Percentiles rank a stretch among this genome's conserved stretches.
These are phyloP conservation scores for Bubo scandiacus DNA, from an alignment of 2,113 vertebrate genomes.

Conservation along the genomic window DNA sequence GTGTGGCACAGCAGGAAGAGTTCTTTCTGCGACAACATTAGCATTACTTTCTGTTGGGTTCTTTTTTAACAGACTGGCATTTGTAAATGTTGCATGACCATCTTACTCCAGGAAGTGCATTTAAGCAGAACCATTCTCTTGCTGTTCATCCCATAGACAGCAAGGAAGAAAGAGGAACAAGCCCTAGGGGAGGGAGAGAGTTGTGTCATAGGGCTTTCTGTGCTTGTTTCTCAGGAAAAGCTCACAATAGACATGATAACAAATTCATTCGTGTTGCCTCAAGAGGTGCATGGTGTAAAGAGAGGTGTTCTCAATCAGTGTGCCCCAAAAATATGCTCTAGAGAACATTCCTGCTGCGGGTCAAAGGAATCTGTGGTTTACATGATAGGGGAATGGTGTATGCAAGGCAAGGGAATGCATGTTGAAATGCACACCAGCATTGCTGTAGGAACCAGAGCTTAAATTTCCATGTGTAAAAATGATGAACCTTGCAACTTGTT, in stretches of 20 bases:
- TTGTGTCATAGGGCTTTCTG: not conserved
- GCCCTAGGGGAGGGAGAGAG: not conserved
- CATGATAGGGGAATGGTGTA: not conserved
- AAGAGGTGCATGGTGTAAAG: not conserved
- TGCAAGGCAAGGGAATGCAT: not conserved
- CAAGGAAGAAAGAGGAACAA: not conserved
- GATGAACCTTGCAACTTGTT: not conserved
- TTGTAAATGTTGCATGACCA: not conserved
- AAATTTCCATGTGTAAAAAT: not conserved
- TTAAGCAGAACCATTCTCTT: not conserved
- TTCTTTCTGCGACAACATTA: not conserved
- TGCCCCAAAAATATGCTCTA: not conserved
- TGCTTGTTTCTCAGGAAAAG: not conserved
- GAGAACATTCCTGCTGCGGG: not conserved
- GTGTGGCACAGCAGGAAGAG: not conserved
- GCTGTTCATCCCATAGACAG: not conserved
- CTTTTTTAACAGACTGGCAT: not conserved
- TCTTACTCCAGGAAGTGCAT: not conserved
- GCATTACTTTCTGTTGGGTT: not conserved
- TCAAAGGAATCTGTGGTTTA: not conserved
- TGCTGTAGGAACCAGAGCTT: not conserved
- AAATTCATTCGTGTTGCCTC: not conserved
- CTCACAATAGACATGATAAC: not conserved
- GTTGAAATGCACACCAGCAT: not conserved
- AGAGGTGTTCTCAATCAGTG: not conserved